Conservation (phyloP, 2,113 vertebrate genomes). For the Bujurquina vittata region DNA sequence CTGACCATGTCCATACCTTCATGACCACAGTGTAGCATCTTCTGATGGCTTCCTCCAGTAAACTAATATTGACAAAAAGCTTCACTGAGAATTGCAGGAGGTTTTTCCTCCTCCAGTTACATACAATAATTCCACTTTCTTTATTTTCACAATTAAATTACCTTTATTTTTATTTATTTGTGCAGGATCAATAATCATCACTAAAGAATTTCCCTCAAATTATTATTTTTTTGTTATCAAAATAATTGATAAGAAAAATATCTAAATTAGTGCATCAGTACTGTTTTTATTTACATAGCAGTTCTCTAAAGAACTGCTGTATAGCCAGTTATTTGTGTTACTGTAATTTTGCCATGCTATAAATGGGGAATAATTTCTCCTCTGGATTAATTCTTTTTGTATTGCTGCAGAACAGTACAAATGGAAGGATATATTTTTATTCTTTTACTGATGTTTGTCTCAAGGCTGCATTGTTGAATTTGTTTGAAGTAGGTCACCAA, state of each 20-base stretch:
- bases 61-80: background rate
- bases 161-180: background rate
- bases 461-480: slow-evolving; percentile 11
- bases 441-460: slow-evolving; percentile 3
- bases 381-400: background rate
- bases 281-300: background rate
- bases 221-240: no score
- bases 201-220: no score
- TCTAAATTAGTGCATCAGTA: background rate
- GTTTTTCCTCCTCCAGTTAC: background rate
- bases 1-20: background rate
- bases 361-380: background rate
- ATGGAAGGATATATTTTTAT: background rate
- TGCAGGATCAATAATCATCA: no score
- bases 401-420: background rate
- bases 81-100: background rate
- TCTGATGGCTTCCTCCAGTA: background rate
- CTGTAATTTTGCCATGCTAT: background rate
- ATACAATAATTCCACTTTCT: fast-evolving
- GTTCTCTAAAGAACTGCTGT: background rate
- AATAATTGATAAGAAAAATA: no score
- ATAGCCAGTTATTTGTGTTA: background rate
- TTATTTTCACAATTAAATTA: background rate
- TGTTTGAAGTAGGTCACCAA: slow-evolving; percentile 29
- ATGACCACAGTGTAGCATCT: background rate